Base-by-base conservation (phyloP, 2,113 vertebrate genomes). In the Guaruba guarouba region DNA sequence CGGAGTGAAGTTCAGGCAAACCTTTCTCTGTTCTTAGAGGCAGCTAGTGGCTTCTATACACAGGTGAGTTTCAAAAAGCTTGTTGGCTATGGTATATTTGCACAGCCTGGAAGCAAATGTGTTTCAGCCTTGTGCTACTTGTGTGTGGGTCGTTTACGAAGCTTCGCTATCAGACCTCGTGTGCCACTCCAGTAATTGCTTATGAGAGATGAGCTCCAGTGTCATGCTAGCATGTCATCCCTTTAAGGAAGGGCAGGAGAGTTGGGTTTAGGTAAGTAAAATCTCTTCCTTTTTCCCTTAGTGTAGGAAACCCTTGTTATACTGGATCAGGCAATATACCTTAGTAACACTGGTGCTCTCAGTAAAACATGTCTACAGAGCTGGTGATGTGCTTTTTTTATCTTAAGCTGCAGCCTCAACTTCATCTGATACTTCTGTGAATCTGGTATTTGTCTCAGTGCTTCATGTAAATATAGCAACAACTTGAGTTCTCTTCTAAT, bases 21-120 rank as follows among this genome's bases (percentile, higher is more conserved):
- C 97, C 98, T 99, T 95, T 99, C 99, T 63, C 98, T 99, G 88
- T 99, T 99, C 90, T 97, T 99, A 92, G 99, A 99, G 98, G 99
- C 99, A 96, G 99, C 99, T 95, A 99, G 99, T 94, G 99, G 99
- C 92, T 99, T 99, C 98, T 99, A 99, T 97, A 99, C 99, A 62
- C 99, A 99, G 98, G 99, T 99, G 74, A 98, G 98, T 94, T 80
- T 23, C 59, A 61, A 62, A 68, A 35, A 29, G 13, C 24, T 20
- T 59, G 2, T 25, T 75, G 39, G 12, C 14, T 48, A 19, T 33
- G 29, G 16, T 44, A 8, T n/a, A 16, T 83, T 82, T 54, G 29
- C 10, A 5, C 25, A n/a, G 10, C 10, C 14, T 84, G 77, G 39
- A 48, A 44, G 31, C 20, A 74, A n/a, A 23, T 2, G 1, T 27